These are phyloP conservation scores for Pyrochroa serraticornis DNA, from an alignment of 2,888 invertebrate genomes.

Conservation along the genomic window DNA sequence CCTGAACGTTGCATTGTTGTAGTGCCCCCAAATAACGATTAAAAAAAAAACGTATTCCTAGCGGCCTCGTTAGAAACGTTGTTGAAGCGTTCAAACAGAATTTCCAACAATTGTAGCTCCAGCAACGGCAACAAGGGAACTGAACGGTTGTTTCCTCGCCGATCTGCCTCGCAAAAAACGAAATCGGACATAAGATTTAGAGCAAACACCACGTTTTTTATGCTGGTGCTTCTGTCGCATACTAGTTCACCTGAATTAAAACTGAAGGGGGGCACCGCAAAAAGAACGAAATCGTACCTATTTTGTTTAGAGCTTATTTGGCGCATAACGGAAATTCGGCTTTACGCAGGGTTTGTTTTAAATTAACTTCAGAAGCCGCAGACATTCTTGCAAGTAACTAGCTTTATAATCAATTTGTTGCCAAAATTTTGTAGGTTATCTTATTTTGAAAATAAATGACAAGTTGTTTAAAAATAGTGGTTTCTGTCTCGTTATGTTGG, in stretches of 20 bases:
- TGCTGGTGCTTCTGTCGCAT: constrained; percentile 62
- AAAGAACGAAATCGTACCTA: constrained; percentile 68
- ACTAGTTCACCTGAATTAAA: constrained; percentile 70
- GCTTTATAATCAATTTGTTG: no score
- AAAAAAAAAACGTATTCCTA: constrained; percentile 83
- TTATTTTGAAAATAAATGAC: no score
- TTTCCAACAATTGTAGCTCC: constrained; percentile 79
- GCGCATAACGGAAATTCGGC: constrained; percentile 78
- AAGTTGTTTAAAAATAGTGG: no score
- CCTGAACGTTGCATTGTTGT: constrained; percentile 72
- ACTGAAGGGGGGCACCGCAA: no score
- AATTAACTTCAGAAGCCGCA: constrained; percentile 45
- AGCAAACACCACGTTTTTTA: constrained; percentile 73
- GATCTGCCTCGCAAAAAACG: constrained; percentile 78
- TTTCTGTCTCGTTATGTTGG: no score
- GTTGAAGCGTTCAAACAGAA: constrained; percentile 77
- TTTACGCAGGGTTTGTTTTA: constrained; percentile 74
- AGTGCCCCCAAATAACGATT: constrained; percentile 77
- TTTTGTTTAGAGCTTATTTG: constrained; percentile 74
- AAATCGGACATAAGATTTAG: constrained; percentile 85
- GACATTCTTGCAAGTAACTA: no score
- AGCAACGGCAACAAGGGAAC: constrained; percentile 66
- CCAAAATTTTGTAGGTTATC: no score
- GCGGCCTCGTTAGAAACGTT: constrained; percentile 71
- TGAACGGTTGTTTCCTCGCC: constrained; percentile 65